Evolutionary conservation across 2,797 vertebrate genomes (phyloP).

Genomic region (Meriones psammophilus): DNA sequence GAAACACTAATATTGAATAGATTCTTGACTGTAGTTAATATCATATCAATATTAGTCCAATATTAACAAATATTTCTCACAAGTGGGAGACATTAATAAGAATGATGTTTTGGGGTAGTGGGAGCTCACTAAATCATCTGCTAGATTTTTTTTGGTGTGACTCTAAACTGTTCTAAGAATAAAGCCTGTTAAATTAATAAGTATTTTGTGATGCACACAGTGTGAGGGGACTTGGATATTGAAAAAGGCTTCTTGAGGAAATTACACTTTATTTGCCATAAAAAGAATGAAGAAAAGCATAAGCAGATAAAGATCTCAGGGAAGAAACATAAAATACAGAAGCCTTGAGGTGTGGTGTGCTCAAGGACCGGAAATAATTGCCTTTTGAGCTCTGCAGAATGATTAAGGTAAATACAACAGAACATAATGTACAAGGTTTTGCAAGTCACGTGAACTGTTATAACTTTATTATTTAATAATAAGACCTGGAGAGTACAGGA

Average conservation of each 20-base stretch:
- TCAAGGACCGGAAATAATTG: conserved; percentile 36
- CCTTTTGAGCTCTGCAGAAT: neutral
- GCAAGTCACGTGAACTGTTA: neutral
- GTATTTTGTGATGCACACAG: neutral
- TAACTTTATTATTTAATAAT: neutral
- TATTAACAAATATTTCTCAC: neutral
- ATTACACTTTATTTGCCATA: neutral
- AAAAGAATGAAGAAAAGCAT: neutral
- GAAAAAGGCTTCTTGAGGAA: conserved; percentile 2
- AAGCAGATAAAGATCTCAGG: neutral
- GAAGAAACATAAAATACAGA: neutral
- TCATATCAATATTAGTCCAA: neutral
- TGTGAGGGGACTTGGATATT: neutral
- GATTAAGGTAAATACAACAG: neutral
- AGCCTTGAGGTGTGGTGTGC: neutral
- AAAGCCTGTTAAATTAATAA: neutral
- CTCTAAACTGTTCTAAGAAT: conserved; percentile 24
- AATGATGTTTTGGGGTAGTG: neutral
- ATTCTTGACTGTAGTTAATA: neutral
- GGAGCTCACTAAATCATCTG: neutral
- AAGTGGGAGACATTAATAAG: neutral
- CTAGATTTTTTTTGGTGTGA: conserved; percentile 40
- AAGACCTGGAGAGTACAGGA: too few relatives aligned
- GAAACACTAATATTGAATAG: conserved; percentile 1
- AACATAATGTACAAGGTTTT: neutral